Evolutionary conservation across 2,113 vertebrate species (phyloP).

Genomic region (Ciconia boyciana): DNA sequence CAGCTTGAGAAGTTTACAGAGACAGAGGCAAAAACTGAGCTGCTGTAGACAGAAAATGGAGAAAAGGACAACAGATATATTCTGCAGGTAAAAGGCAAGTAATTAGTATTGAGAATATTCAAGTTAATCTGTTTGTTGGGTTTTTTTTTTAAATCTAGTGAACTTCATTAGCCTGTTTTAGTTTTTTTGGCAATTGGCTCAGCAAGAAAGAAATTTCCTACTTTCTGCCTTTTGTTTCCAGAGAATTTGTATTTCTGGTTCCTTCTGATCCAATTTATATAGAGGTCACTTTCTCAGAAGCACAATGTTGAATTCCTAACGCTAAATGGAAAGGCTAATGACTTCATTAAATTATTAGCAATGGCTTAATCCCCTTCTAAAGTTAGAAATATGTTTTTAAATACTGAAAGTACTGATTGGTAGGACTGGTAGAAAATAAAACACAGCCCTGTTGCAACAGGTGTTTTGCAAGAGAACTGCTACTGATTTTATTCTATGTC

Average conservation of each 20-base stretch:
- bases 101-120: neutral
- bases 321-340: neutral
- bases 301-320: neutral
- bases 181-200: neutral
- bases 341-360: neutral
- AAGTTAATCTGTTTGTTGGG: neutral
- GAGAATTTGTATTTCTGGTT: neutral
- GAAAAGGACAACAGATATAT: neutral
- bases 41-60: neutral
- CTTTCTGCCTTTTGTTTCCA: neutral
- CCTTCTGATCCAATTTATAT: neutral
- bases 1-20: neutral
- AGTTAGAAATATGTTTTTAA: neutral
- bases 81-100: neutral
- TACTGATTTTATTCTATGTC: neutral
- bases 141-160: neutral
- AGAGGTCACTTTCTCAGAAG: neutral
- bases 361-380: neutral
- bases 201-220: neutral
- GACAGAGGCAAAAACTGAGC: neutral
- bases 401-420: neutral
- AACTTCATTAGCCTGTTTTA: neutral
- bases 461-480: neutral
- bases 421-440: neutral
- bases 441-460: neutral